phyloP scores from a whole-genome alignment of 2,797 vertebrate species.

The Clarias fuscus region DNA sequence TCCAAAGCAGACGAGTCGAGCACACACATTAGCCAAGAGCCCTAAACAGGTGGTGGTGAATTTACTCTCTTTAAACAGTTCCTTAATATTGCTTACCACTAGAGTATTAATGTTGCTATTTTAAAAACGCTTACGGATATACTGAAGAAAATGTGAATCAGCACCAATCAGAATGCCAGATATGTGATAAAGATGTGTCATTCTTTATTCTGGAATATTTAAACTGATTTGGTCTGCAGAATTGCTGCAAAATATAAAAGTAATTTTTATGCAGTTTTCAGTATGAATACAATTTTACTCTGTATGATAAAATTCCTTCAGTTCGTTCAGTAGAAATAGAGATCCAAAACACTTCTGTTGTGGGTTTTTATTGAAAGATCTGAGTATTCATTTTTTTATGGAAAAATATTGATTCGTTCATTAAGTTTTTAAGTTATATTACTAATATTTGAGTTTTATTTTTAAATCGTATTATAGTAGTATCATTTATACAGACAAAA shows the following conservation, averaged over 20 bases:
- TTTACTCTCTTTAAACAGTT: neutral
- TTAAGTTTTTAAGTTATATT: too few species aligned
- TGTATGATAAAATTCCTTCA: slow-evolving; percentile 4
- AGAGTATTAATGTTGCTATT: neutral
- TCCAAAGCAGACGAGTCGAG: slow-evolving; percentile 15
- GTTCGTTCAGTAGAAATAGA: neutral
- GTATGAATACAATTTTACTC: too few species aligned
- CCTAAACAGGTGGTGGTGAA: slow-evolving; percentile 16
- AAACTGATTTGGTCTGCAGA: neutral
- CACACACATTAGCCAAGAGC: slow-evolving; percentile 29
- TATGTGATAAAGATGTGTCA: neutral
- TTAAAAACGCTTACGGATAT: neutral
- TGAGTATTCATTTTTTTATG: neutral
- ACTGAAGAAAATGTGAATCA: slow-evolving; percentile 12
- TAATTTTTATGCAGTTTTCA: slow-evolving; percentile 9
- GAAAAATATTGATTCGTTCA: neutral
- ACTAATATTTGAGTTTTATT: neutral
- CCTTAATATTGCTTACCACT: neutral
- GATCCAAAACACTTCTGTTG: neutral
- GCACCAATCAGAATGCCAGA: neutral
- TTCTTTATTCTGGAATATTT: slow-evolving; percentile 23
- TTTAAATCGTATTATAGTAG: neutral
- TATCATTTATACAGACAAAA: neutral
- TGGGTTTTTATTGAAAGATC: neutral
- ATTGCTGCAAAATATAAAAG: neutral